A percentile compares a stretch with the other conserved stretches of the same genome.
Evolutionary conservation across 2,113 vertebrate species (phyloP).

Genomic region (Perccottus glenii): DNA sequence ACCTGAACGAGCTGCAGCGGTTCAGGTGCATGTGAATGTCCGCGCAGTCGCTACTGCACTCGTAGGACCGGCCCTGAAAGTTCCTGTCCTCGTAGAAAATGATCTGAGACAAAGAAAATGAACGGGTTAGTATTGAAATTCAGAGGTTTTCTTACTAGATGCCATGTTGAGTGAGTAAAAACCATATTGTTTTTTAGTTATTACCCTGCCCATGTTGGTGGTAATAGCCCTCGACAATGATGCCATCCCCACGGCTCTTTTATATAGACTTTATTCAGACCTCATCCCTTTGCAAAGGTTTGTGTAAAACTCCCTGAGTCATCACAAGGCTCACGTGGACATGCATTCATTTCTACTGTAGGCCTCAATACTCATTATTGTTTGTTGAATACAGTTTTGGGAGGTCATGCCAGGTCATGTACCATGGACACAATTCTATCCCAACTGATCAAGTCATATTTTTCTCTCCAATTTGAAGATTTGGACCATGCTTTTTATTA

Average conservation of each 20-base stretch:
- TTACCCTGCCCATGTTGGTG: constrained; percentile 71
- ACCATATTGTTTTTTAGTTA: no score
- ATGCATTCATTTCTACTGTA: constrained; percentile 39
- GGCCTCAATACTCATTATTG: constrained; percentile 49
- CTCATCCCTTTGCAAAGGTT: constrained; percentile 44
- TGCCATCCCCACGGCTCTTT: constrained; percentile 40
- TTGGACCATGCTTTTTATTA: no score
- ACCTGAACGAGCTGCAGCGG: constrained; percentile 71
- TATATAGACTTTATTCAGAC: constrained; percentile 48
- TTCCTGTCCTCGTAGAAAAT: constrained; percentile 74
- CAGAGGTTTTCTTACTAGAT: not conserved
- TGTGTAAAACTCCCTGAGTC: constrained; percentile 68
- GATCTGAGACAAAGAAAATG: constrained; percentile 49
- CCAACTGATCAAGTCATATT: no score
- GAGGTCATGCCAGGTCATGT: constrained; percentile 21
- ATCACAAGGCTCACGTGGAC: constrained; percentile 51
- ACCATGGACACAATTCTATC: not conserved
- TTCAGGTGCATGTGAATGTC: constrained; percentile 69
- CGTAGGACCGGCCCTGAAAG: constrained; percentile 75
- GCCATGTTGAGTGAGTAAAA: not conserved
- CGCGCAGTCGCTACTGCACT: constrained; percentile 65
- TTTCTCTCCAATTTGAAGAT: no score
- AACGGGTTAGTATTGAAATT: not conserved
- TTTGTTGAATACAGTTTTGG: constrained; percentile 17
- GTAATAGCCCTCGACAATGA: constrained; percentile 14